Base-by-base conservation (phyloP, 2,888 invertebrate genomes). In the Endomychus coccineus region DNA sequence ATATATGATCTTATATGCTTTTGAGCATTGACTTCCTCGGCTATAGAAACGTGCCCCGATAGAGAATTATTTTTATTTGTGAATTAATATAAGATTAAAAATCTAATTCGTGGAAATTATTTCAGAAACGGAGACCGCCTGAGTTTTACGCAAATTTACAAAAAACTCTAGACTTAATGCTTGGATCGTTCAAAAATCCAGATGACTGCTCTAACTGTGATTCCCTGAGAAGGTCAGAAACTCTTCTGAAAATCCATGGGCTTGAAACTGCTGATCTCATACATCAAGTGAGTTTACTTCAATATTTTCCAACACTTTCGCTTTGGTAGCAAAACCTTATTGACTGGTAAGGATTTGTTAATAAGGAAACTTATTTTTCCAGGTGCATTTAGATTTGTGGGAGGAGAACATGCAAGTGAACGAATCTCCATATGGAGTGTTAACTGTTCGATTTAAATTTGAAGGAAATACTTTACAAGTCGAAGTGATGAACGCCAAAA, bases 61-160 rank as follows among this genome's bases (percentile, higher is more conserved):
- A n/a, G n/a, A n/a, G n/a, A n/a, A n/a, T n/a, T n/a, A n/a, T n/a
- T n/a, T n/a, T n/a, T n/a, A n/a, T n/a, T n/a, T n/a, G n/a, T n/a
- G n/a, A n/a, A n/a, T n/a, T n/a, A n/a, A n/a, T n/a, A n/a, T n/a
- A n/a, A n/a, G n/a, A n/a, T n/a, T n/a, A n/a, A n/a, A n/a, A n/a
- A n/a, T n/a, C n/a, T n/a, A n/a, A n/a, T n/a, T n/a, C n/a, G n/a
- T n/a, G n/a, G n/a, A n/a, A n/a, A n/a, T n/a, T n/a, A n/a, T 70
- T 71, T 36, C 70, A 86, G 82, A 88, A 89, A 78, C 78, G 89
- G 49, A 79, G 90, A 40, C 88, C 91, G 2, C 85, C 89, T 10
- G 76, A 84, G n/a, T 95, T 92, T 65, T 96, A 92, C 64, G 80
- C 83, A 39, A 88, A 95, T 58, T 75, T 97, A 39, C 83, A 85